Base-by-base conservation (phyloP, 2,797 vertebrate genomes). In the Sebastolobus altivelis region DNA sequence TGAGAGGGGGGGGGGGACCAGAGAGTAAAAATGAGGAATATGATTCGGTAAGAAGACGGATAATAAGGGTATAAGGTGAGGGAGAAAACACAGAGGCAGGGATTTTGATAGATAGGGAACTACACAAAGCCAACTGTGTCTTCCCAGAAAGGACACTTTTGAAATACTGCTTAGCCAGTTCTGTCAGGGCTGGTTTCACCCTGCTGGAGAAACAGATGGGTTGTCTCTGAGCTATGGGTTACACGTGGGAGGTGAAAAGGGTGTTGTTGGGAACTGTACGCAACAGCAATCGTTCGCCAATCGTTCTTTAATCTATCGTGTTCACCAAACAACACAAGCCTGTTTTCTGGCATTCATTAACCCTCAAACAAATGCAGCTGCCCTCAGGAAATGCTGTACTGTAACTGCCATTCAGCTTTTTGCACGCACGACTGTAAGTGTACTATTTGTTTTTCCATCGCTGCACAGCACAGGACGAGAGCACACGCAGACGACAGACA, bases 171-270 rank as follows among this genome's bases (percentile, higher is more conserved):
- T 92, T 82, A 87, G 87, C 69, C 85, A 69, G 58, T 76, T 90
- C 84, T 90, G 92, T 94, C 92, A 93, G 85, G 93, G 91, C 88
- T 94, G 91, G 83, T 90, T 91, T 94, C 86, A 89, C 91, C 90
- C 91, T 70, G 87, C 90, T 89, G 88, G 88, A 92, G 91, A 92
- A 94, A 91, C 94, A 93, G 94, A 94, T 94, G 94, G 91, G 88
- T 87, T 88, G 85, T 92, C 88, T 93, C 80, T 81, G 88, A 92
- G 91, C 86, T 86, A 89, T 75, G 80, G 84, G 87, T 81, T 94
- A 88, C 88, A 92, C 89, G 88, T 92, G 80, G 88, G 93, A 93
- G 93, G 93, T 94, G 91, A 93, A 90, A 49, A 92, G 93, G 89
- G 84, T 90, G 92, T 85, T 89, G 91, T 91, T 87, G 85, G 86